Evolutionary conservation across 2,888 invertebrate genomes (phyloP), one percentile per base, ranked within the genome.

Genomic region (Dusona sp.): DNA sequence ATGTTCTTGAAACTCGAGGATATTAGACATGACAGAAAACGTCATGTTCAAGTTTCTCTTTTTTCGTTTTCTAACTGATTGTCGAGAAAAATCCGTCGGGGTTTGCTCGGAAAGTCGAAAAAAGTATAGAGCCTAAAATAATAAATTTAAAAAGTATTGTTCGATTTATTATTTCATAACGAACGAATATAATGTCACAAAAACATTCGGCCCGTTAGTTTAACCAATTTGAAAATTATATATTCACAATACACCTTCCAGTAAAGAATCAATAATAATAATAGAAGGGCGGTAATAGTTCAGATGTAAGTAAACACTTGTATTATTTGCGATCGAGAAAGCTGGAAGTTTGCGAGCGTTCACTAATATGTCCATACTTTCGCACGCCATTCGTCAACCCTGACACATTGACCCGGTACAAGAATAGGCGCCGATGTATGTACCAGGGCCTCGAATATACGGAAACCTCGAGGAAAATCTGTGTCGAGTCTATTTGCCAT

Each of bases 371-470:
- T 64, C 38, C 70, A 73, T 86, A 83, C 75, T 72, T 86, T 83
- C 83, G 77, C 83, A 79, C 79, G 86, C 86, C 65, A 86, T 83
- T 80, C 86, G 79, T 79, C 86, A 86, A 90, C 92, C 92, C 90
- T 92, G 92, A 92, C 92, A 91, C 89, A 90, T 90, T 92, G 91
- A 92, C 92, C 91, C 85, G 84, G 70, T 89, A 88, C 87, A 75
- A 89, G 91, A 91, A 91, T 91, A 91, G 91, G 88, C 72, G 64
- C 33, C 51, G 36, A 64, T 72, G 45, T 79, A 79, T 79, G 61
- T 79, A 79, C 79, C 68, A 70, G 79, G 68, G 79, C 79, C 79
- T 73, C 73, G 57, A 57, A 79, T 73, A 80, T 73, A 65, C 78
- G 85, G 85, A 85, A 85, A 82, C 79, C 82, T 74, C 74, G 79